Evolutionary conservation across 2,797 vertebrate species (phyloP), one percentile per base, ranked within the genome.

Genomic region (Remorina albescens): DNA sequence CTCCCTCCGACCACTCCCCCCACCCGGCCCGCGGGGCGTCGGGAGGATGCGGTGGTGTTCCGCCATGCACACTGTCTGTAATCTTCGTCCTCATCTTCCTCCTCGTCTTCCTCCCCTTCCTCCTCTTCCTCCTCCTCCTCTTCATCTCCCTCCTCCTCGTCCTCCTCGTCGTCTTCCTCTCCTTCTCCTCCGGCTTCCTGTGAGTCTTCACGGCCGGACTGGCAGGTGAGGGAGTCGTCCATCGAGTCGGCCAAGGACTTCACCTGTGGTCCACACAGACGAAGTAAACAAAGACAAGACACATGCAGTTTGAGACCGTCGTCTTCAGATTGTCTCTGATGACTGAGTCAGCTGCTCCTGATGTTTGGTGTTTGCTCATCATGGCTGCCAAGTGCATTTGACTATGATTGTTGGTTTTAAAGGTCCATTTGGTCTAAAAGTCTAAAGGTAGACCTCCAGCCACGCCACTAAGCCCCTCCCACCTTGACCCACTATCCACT

Each of bases 221-320:
- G 96, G 91, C 96, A 97, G 76, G 95, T 97, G 58, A 98, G 92
- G 18, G 97, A 96, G 25, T 97, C 96, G 0, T 98, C 97, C 50
- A 98, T 98, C 49, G 97, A 97, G 90, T 98, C 97, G 8, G 97
- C 97, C 82, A 98, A 88, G 64, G 96, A 96, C 74, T 97, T 97
- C 49, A 98, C 97, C 97, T 97, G 67, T 66, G 41, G 13, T 2
- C 3, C 13, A 19, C 50, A 58, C 5, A 58, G 8, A 46, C 2
- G 34, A 23, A 2, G 46, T 49, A 30, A 23, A 51, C 41, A 44
- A 21, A 34, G n/a, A 16, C 9, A 77, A 19, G 30, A 63, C 47
- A 68, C 3, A 77, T 25, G 28, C 39, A 53, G 16, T 25, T 61
- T 12, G 15, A n/a, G n/a, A n/a, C n/a, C n/a, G n/a, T n/a, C n/a